Base-by-base conservation (phyloP, 2,113 vertebrate genomes). In the Podarcis muralis region DNA sequence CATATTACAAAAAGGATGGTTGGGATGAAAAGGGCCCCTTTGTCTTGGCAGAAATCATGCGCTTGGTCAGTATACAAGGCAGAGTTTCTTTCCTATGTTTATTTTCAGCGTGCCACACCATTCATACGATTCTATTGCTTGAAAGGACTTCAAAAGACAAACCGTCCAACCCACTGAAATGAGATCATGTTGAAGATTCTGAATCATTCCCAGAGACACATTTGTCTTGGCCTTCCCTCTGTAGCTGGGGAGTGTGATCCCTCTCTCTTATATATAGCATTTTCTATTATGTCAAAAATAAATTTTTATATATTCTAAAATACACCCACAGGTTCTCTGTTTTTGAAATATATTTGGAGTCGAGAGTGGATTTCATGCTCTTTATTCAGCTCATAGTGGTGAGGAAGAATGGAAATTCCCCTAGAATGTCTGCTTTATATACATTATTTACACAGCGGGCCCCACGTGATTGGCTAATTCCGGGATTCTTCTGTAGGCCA, bases 1-100 rank as follows among this genome's bases (percentile, higher is more conserved):
- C 18, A 62, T 62, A 62, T 62, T 43, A 53, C 43, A 23, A 71
- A 68, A 65, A 80, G 4, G 35, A 85, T 62, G 1, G 69, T 83
- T 76, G 71, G 25, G 89, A 79, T 71, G 16, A 94, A 66, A 48
- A n/a, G 37, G 84, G 86, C 30, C 25, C 76, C 53, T 93, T 85
- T 30, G 32, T 80, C 83, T 77, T 43, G 48, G 81, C 40, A 84
- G 66, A 65, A 65, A 32, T 87, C 0, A 0, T 90, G 74, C 20
- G 90, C 40, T 90, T 8, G 4, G 43, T 3, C 69, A 57, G 40
- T 57, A 32, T 11, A 72, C 13, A 71, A n/a, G 35, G 32, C 18
- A 13, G 18, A 27, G 5, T 66, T 83, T 35, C 80, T 62, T 59
- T 59, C 16, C 13, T 62, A 62, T 62, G 13, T 48, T 90, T n/a